phyloP scores from a whole-genome alignment of 2,113 vertebrate genomes.

The Carassius carassius region DNA sequence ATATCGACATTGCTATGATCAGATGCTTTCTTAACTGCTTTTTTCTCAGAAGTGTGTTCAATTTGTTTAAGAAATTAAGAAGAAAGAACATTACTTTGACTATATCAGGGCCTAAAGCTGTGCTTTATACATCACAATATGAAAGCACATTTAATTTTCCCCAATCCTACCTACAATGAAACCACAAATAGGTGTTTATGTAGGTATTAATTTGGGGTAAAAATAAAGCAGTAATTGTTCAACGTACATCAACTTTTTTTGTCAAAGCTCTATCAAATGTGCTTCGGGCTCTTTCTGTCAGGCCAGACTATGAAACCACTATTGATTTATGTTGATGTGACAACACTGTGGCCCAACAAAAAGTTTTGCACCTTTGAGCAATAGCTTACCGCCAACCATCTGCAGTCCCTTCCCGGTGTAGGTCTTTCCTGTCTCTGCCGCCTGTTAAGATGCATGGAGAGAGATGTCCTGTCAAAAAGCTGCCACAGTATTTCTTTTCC shows the following conservation, averaged over 20 bases:
- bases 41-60: too few species aligned
- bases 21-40: too few species aligned
- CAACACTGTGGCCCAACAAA: slow-evolving; percentile 18
- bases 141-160: neutral
- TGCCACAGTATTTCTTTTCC: slow-evolving; percentile 58
- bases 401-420: slow-evolving; percentile 6
- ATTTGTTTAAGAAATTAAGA: too few species aligned
- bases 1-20: too few species aligned
- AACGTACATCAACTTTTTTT: slow-evolving; percentile 12
- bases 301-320: slow-evolving; percentile 9
- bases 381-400: slow-evolving; percentile 41
- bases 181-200: neutral
- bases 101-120: too few species aligned
- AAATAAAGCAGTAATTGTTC: slow-evolving; percentile 5
- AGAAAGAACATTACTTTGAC: too few species aligned
- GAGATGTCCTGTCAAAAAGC: slow-evolving; percentile 60
- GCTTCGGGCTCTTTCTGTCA: slow-evolving; percentile 26
- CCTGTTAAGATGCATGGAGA: slow-evolving; percentile 51
- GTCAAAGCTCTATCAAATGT: slow-evolving; percentile 28
- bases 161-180: neutral
- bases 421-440: neutral
- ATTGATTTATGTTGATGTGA: slow-evolving; percentile 50
- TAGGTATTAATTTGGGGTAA: neutral
- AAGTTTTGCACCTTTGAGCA: slow-evolving; percentile 54
- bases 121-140: too few species aligned